These are phyloP conservation scores for Spermophilus dauricus DNA, from an alignment of 2,113 vertebrate genomes.

Conservation along the genomic window DNA sequence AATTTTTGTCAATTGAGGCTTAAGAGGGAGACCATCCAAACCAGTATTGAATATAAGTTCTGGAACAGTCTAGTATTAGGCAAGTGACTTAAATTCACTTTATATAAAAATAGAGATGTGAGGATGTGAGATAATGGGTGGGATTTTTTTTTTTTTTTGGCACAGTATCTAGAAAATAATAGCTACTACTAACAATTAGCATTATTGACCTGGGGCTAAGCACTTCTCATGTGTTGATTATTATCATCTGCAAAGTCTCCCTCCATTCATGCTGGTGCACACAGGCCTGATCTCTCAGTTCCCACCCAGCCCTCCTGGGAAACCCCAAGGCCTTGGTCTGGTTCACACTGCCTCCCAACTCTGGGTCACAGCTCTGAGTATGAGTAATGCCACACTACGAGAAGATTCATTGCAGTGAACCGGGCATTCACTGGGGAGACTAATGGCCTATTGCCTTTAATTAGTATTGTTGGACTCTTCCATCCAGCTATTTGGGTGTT, in stretches of 20 bases:
- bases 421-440: accelerated
- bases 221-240: background rate
- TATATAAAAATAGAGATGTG: background rate
- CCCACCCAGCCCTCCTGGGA: background rate
- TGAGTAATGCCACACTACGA: too few relatives aligned
- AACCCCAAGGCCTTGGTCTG: background rate
- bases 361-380: background rate
- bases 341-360: background rate
- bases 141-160: background rate
- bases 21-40: background rate
- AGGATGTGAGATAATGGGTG: background rate
- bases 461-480: background rate
- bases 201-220: background rate
- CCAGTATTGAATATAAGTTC: background rate
- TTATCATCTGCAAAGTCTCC: background rate
- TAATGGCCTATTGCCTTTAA: background rate
- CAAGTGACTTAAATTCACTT: background rate
- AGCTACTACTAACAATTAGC: background rate
- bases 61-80: background rate
- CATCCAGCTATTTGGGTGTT: background rate
- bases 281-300: background rate
- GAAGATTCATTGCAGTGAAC: background rate
- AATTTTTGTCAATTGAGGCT: background rate
- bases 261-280: background rate
- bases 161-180: background rate